Evolutionary conservation across 2,888 invertebrate genomes (phyloP).

Genomic region (Petrophora chlorosata): DNA sequence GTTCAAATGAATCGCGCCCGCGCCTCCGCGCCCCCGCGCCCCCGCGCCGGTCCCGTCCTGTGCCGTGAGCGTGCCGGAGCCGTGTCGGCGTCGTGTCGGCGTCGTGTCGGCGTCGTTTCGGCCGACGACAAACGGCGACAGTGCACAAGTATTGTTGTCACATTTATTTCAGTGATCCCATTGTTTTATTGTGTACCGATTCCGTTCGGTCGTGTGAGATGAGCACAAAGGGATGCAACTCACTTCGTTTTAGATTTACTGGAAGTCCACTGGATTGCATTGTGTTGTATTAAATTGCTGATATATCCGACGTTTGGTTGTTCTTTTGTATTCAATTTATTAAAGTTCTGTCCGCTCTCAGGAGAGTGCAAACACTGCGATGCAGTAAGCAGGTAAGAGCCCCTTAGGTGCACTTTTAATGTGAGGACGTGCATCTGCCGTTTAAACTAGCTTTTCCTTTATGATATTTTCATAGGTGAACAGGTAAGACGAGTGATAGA

Average conservation of each 20-base stretch:
- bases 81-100: background rate
- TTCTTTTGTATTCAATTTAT: too few species aligned
- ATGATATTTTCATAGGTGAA: too few species aligned
- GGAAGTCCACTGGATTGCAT: background rate
- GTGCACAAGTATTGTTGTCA: background rate
- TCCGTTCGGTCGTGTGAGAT: background rate
- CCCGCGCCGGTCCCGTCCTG: background rate
- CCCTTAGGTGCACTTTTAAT: too few species aligned
- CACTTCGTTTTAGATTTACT: background rate
- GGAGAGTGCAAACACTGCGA: too few species aligned
- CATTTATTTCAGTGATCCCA: background rate
- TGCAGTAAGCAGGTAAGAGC: too few species aligned
- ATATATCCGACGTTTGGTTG: too few species aligned
- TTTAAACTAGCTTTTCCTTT: too few species aligned
- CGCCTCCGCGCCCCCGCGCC: too few species aligned
- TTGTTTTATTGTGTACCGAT: slow-evolving; percentile 2
- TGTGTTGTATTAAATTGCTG: background rate
- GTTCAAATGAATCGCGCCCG: background rate
- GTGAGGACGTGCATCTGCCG: too few species aligned
- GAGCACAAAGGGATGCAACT: background rate
- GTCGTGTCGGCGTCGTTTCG: background rate
- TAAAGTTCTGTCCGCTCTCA: too few species aligned
- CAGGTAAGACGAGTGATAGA: too few species aligned
- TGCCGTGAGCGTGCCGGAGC: background rate
- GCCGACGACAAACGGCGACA: background rate